These are phyloP conservation scores for Ochotona princeps DNA, from an alignment of 2,113 vertebrate species.

Conservation along the genomic window DNA sequence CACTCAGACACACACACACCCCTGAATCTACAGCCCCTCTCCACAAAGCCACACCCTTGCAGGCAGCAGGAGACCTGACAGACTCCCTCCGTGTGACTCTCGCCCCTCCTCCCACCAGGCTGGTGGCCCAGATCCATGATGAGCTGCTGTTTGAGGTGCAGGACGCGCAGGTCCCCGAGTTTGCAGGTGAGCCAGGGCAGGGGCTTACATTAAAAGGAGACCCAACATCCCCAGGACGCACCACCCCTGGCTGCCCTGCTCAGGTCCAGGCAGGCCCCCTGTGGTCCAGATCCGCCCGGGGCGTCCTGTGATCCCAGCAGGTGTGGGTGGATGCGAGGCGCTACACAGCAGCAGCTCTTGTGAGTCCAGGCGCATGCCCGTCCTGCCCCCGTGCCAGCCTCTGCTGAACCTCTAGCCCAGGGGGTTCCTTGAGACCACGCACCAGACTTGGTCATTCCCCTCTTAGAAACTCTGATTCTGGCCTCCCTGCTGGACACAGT, in stretches of 20 bases:
- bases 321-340: neutral
- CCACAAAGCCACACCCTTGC: too few species aligned
- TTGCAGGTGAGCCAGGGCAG: conserved; percentile 87
- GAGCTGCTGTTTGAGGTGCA: conserved; percentile 96
- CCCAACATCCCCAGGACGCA: neutral
- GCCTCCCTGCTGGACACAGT: too few species aligned
- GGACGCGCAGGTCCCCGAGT: conserved; percentile 89
- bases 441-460: neutral
- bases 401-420: too few species aligned
- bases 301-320: neutral
- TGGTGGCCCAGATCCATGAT: conserved; percentile 95
- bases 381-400: too few species aligned
- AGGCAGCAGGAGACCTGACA: neutral
- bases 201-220: neutral
- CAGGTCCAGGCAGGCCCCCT: too few species aligned
- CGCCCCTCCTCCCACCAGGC: conserved; percentile 84
- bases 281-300: neutral
- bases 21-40: too few species aligned
- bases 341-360: too few species aligned
- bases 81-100: neutral
- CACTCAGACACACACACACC: too few species aligned
- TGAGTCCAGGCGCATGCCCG: too few species aligned
- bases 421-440: neutral
- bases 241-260: neutral
- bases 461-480: neutral